Evolutionary conservation across 2,888 invertebrate genomes (phyloP).

Genomic region (Cantharis flavilabris): DNA sequence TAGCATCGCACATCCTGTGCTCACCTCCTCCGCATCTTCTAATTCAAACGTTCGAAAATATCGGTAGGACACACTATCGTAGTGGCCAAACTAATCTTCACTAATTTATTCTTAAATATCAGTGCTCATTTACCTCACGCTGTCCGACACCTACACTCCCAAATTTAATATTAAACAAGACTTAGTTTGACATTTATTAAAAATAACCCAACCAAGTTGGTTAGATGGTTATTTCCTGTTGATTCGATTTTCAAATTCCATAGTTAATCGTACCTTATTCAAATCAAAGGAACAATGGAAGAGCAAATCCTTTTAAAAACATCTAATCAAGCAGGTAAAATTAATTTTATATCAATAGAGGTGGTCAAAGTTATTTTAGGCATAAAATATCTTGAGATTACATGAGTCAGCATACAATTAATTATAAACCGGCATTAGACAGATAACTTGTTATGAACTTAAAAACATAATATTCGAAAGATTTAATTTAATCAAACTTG

Average conservation of each 20-base stretch:
- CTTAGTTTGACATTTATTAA: constrained; percentile 28
- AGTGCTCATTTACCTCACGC: constrained; percentile 28
- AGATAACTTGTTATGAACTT: not conserved
- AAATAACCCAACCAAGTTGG: constrained; percentile 16
- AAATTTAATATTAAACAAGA: constrained; percentile 21
- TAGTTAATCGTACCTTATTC: constrained; percentile 9
- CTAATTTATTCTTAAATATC: constrained; percentile 23
- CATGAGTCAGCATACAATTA: constrained; percentile 47
- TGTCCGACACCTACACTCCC: constrained; percentile 20
- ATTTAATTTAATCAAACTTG: not conserved
- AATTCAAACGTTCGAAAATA: constrained; percentile 26
- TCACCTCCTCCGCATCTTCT: constrained; percentile 26
- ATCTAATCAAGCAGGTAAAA: constrained; percentile 30
- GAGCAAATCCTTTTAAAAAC: constrained; percentile 22
- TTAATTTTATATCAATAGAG: constrained; percentile 28
- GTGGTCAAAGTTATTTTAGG: constrained; percentile 23
- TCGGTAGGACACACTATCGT: constrained; percentile 24
- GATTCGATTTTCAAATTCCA: constrained; percentile 15
- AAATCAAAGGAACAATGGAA: constrained; percentile 21
- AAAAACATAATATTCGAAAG: not conserved
- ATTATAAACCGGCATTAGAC: constrained; percentile 37
- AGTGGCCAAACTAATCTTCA: constrained; percentile 9
- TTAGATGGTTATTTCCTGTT: constrained; percentile 23
- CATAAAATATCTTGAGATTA: constrained; percentile 17
- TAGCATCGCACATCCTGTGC: constrained; percentile 33